Percentiles rank a stretch among this genome's conserved stretches.
phyloP scores from a whole-genome alignment of 2,113 vertebrate genomes.

The Odobenus rosmarus region DNA sequence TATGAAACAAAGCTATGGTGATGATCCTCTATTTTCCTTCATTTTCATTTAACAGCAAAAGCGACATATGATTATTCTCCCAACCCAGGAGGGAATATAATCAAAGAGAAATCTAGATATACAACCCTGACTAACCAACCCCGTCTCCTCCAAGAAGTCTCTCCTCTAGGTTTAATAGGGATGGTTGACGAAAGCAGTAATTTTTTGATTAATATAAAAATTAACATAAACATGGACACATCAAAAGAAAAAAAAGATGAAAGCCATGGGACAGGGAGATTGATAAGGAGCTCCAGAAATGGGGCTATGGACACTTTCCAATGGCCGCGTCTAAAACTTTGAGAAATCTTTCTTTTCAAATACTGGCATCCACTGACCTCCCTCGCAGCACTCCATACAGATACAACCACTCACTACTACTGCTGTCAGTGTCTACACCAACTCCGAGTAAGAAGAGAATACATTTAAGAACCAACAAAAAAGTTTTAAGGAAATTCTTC shows the following conservation, averaged over 20 bases:
- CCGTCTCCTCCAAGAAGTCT: neutral
- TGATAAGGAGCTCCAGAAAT: neutral
- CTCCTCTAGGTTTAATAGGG: neutral
- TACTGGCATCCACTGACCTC: neutral
- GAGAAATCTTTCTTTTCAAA: constrained; percentile 33
- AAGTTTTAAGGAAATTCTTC: neutral
- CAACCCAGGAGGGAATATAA: neutral
- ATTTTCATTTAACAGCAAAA: constrained; percentile 47
- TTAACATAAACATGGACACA: neutral
- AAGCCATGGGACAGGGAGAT: neutral
- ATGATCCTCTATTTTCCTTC: neutral
- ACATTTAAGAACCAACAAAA: neutral
- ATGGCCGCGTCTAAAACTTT: neutral
- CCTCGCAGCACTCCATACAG: neutral
- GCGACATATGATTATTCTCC: neutral
- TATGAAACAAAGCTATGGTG: neutral
- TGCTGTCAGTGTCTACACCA: neutral
- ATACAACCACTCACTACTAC: neutral
- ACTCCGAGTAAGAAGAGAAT: neutral
- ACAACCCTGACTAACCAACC: neutral
- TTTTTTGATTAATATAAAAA: constrained; percentile 11
- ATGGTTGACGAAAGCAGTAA: neutral
- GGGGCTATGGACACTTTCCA: neutral
- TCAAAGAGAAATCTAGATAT: neutral
- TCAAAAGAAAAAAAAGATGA: neutral